Conservation (phyloP, 2,888 invertebrate genomes). For the Alsophila aescularia region DNA sequence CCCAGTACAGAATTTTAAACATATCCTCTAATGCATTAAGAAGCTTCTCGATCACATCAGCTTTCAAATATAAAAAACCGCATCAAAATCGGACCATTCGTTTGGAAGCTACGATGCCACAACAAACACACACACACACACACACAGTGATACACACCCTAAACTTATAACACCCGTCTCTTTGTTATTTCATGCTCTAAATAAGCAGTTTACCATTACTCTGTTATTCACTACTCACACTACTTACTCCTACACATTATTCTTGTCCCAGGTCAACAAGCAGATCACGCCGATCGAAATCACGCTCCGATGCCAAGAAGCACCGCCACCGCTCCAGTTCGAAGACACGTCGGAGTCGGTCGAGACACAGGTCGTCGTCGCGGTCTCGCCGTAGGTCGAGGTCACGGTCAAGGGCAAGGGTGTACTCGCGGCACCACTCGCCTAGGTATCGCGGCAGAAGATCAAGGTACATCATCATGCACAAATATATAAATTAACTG, state of each 20-base stretch:
- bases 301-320: constrained; percentile 51
- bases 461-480: constrained; percentile 56
- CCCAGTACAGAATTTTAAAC: too few relatives aligned
- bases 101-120: too few relatives aligned
- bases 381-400: constrained; percentile 55
- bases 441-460: constrained; percentile 65
- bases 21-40: too few relatives aligned
- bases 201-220: too few relatives aligned
- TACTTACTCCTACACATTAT: neutral
- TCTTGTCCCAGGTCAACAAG: constrained; percentile 55
- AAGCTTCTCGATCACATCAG: too few relatives aligned
- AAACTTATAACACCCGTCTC: too few relatives aligned
- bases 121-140: too few relatives aligned
- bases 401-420: constrained; percentile 57
- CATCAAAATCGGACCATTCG: too few relatives aligned
- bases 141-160: too few relatives aligned
- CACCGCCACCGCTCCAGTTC: constrained; percentile 57
- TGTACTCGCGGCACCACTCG: constrained; percentile 61
- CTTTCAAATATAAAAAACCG: too few relatives aligned
- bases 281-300: constrained; percentile 58
- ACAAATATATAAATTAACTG: neutral
- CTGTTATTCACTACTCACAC: too few relatives aligned
- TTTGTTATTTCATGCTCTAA: too few relatives aligned
- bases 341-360: constrained; percentile 47
- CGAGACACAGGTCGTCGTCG: constrained; percentile 60